Conservation (phyloP, 1,140 invertebrate genomes). For the Rhagoletis zephyria region DNA sequence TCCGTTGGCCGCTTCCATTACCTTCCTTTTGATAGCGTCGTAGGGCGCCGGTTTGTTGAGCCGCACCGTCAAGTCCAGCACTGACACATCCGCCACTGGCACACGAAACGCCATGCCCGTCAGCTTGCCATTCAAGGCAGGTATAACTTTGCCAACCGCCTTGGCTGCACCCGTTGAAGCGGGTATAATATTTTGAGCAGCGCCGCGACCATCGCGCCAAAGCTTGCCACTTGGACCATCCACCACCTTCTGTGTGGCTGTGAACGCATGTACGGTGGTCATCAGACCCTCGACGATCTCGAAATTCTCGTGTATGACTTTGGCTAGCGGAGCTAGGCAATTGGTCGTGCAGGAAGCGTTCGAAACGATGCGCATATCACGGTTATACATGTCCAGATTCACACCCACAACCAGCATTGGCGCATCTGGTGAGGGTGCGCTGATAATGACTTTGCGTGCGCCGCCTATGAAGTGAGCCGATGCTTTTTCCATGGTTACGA, state of each 20-base stretch:
- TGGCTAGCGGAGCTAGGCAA: conserved; percentile 6
- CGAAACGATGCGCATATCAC: conserved; percentile 33
- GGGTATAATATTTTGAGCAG: conserved; percentile 29
- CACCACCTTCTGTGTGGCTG: conserved; percentile 20
- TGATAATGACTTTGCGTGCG: conserved; percentile 23
- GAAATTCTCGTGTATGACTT: conserved; percentile 32
- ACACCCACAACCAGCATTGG: conserved; percentile 27
- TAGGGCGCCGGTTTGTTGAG: conserved; percentile 40
- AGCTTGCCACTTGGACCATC: background rate
- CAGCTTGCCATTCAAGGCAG: conserved; percentile 7
- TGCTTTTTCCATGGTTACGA: conserved; percentile 28
- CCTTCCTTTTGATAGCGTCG: conserved; percentile 11
- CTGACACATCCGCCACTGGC: conserved; percentile 29
- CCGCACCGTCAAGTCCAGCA: conserved; percentile 21
- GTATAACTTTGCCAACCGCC: conserved; percentile 36
- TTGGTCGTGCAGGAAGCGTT: conserved; percentile 31
- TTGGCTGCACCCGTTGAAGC: conserved; percentile 16
- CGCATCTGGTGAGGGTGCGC: conserved; percentile 19
- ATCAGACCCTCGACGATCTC: conserved; percentile 31
- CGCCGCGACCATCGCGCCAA: conserved; percentile 31
- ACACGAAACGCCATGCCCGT: conserved; percentile 25
- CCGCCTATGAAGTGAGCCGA: background rate
- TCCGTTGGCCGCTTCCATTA: background rate
- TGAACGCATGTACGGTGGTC: conserved; percentile 8
- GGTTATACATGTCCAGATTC: conserved; percentile 13